These are phyloP conservation scores for Eustalomyia histrio DNA, from an alignment of 2,888 invertebrate species.

Conservation along the genomic window DNA sequence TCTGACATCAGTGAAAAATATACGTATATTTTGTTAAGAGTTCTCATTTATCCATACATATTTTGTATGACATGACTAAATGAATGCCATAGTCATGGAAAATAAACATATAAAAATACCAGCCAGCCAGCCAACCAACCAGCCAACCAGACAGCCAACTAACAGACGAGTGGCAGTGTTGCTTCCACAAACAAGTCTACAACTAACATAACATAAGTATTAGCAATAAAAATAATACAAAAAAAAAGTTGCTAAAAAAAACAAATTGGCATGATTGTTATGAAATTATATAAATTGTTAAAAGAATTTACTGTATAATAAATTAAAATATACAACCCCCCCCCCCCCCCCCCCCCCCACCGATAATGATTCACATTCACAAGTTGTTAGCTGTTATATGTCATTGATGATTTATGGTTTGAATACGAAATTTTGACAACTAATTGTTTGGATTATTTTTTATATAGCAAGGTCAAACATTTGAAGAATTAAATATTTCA, in stretches of 20 bases:
- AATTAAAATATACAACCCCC: not conserved
- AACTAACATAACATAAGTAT: slow-evolving; percentile 1
- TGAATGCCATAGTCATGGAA: slow-evolving; percentile 14
- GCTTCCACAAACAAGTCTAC: slow-evolving; percentile 18
- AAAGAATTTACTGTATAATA: not conserved
- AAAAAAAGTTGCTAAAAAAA: not conserved
- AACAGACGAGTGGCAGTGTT: slow-evolving; percentile 31
- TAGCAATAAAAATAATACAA: slow-evolving; percentile 2
- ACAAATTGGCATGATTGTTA: slow-evolving; percentile 18
- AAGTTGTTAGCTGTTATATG: slow-evolving; percentile 17
- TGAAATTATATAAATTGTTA: not conserved
- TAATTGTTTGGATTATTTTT: not conserved
- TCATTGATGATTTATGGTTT: slow-evolving; percentile 10
- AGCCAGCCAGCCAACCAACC: not conserved
- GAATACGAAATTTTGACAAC: not conserved
- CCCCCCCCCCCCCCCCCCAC: no score
- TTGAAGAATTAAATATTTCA: no score
- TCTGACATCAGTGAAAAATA: slow-evolving; percentile 27
- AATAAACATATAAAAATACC: not conserved
- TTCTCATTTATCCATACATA: no score
- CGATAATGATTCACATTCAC: slow-evolving; percentile 13
- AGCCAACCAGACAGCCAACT: slow-evolving; percentile 17
- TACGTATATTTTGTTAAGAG: no score
- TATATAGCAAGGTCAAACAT: not conserved
- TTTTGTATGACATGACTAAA: slow-evolving; percentile 26